Evolutionary conservation across 2,113 vertebrate species (phyloP).

Genomic region (Stictonetta naevosa): DNA sequence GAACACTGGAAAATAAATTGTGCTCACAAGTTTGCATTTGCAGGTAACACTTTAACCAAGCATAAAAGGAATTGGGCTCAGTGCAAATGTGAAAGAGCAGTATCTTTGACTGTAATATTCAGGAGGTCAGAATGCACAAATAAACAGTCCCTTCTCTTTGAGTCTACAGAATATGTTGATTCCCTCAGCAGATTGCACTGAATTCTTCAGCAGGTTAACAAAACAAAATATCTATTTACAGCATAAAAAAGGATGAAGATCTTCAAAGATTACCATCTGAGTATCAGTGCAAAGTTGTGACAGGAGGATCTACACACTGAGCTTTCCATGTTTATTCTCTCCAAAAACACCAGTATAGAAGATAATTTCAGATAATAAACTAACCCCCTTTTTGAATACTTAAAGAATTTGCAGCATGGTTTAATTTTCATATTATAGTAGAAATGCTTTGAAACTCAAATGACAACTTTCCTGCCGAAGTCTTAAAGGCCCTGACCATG

Average conservation of each 20-base stretch:
- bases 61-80: neutral
- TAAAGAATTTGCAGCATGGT: neutral
- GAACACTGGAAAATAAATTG: neutral
- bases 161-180: constrained; percentile 23
- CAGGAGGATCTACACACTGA: neutral
- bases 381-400: neutral
- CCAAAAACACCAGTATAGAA: neutral
- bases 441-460: neutral
- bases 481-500: neutral
- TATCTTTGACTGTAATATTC: neutral
- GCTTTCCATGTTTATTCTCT: neutral
- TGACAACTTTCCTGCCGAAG: neutral
- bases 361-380: neutral
- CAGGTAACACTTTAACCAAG: neutral
- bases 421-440: neutral
- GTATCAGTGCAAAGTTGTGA: neutral
- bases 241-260: neutral
- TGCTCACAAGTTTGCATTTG: neutral
- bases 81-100: neutral
- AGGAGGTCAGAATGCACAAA: constrained; percentile 12
- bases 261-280: neutral
- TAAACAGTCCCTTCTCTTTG: neutral
- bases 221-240: constrained; percentile 35
- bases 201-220: neutral
- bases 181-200: neutral